A percentile compares a stretch with the other conserved stretches of the same genome.
phyloP scores from a whole-genome alignment of 2,888 invertebrate species.

The Leistus spinibarbis region DNA sequence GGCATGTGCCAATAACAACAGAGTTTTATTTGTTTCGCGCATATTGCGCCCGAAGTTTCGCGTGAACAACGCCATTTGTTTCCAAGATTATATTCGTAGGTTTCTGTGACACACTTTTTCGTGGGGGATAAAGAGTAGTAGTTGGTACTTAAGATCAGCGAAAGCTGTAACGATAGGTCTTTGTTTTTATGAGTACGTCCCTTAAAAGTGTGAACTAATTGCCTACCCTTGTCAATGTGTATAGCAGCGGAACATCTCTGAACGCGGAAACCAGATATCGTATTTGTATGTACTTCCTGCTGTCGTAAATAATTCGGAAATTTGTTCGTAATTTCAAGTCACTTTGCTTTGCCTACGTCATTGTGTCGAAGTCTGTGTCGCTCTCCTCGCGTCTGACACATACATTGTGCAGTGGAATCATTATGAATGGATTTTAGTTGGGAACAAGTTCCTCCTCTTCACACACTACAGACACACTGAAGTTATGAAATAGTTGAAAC shows the following conservation, averaged over 20 bases:
- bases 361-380: neutral
- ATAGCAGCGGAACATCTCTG: slow-evolving; percentile 8
- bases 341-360: slow-evolving; percentile 23
- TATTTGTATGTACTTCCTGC: slow-evolving; percentile 10
- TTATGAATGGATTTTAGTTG: slow-evolving; percentile 35
- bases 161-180: neutral
- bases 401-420: slow-evolving; percentile 18
- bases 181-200: slow-evolving; percentile 10
- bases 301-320: slow-evolving; percentile 29
- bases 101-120: neutral
- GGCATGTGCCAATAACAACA: neutral
- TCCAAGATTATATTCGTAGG: neutral
- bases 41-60: neutral
- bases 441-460: slow-evolving; percentile 20
- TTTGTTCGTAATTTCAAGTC: slow-evolving; percentile 25
- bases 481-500: slow-evolving; percentile 29
- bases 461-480: slow-evolving; percentile 10
- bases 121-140: neutral
- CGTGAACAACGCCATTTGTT: neutral
- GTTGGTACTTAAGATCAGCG: neutral
- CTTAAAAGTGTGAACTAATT: slow-evolving; percentile 27
- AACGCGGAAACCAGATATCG: slow-evolving; percentile 5
- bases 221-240: slow-evolving; percentile 33
- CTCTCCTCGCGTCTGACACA: slow-evolving; percentile 17
- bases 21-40: neutral